A percentile compares a stretch with the other conserved stretches of the same genome.
Conservation (phyloP, 2,797 vertebrate genomes). For the Phalanger gymnotis region DNA sequence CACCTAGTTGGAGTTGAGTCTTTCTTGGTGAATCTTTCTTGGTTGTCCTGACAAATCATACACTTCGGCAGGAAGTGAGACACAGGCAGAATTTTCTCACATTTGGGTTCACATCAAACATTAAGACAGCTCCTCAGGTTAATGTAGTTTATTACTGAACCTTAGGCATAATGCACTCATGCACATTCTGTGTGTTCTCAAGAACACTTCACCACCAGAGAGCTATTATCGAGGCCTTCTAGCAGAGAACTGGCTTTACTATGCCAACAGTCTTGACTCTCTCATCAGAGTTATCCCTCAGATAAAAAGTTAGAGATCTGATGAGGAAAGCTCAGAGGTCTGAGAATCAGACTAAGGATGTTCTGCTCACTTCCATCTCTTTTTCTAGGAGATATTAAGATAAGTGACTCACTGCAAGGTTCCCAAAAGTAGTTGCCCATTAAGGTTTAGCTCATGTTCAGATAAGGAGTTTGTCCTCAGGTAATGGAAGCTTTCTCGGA, state of each 20-base stretch:
- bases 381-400: not conserved
- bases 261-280: not conserved
- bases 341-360: not conserved
- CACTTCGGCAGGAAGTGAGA: not conserved
- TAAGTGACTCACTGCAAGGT: not conserved
- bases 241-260: not conserved
- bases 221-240: not conserved
- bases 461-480: not conserved
- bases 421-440: not conserved
- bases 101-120: not conserved
- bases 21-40: conserved; percentile 47
- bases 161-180: not conserved
- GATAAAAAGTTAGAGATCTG: not conserved
- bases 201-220: not conserved
- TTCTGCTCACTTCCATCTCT: not conserved
- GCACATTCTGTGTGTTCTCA: not conserved
- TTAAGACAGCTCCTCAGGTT: not conserved
- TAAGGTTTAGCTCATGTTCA: not conserved
- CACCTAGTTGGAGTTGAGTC: conserved; percentile 37
- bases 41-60: not conserved
- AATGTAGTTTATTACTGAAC: not conserved
- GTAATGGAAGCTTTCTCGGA: not conserved
- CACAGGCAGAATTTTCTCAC: not conserved
- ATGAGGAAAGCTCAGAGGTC: not conserved
- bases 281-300: not conserved